Evolutionary conservation across 1,140 invertebrate genomes (phyloP).

Genomic region (Fopius arisanus): DNA sequence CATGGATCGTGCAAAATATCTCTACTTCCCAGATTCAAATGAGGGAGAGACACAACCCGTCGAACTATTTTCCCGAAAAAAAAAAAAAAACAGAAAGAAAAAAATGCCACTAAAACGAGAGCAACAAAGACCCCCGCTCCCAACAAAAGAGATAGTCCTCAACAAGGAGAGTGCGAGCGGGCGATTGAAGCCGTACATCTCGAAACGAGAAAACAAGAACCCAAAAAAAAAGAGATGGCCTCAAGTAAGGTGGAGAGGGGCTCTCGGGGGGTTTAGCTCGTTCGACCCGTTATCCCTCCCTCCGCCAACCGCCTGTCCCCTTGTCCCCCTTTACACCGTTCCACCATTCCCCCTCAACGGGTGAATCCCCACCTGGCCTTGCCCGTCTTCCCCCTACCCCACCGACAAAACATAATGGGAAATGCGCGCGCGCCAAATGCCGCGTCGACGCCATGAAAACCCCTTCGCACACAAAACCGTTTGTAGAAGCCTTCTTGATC

Average conservation of each 20-base stretch:
- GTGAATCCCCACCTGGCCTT: no score
- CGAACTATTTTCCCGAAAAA: no score
- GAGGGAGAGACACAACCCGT: no score
- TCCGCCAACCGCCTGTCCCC: neutral
- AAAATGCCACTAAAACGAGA: neutral
- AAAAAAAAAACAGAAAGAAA: neutral
- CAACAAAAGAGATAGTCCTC: neutral
- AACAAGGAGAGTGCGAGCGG: neutral
- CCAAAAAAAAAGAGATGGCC: neutral
- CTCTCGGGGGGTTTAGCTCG: conserved; percentile 58
- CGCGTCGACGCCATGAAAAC: conserved; percentile 8
- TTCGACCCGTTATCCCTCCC: conserved; percentile 64
- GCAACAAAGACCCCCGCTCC: no score
- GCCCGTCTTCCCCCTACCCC: no score
- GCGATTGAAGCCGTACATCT: no score
- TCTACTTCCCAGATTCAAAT: no score
- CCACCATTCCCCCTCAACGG: no score
- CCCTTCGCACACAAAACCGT: neutral
- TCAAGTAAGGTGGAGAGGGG: neutral
- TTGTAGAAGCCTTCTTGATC: neutral
- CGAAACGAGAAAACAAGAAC: neutral
- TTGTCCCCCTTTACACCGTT: neutral
- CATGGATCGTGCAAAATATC: no score
- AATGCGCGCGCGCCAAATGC: neutral
- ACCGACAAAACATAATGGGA: neutral